Percentiles rank a stretch among this genome's conserved stretches.
Conservation (phyloP, 1,140 invertebrate genomes). For the Bilobella aurantiaca region DNA sequence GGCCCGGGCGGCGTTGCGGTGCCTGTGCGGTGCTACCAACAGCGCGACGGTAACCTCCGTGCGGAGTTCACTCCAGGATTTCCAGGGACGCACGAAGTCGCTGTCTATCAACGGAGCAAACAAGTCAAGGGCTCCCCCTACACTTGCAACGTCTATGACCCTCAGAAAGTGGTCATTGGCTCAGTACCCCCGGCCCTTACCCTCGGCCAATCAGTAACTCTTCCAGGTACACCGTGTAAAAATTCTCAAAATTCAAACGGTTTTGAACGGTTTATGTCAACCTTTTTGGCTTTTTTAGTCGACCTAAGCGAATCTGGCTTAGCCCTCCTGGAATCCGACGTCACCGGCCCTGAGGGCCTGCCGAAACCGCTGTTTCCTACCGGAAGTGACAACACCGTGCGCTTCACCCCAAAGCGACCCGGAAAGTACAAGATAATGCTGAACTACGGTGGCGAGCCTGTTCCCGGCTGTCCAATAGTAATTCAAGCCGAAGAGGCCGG, state of each 20-base stretch:
- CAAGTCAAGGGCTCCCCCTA: slow-evolving; percentile 90
- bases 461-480: slow-evolving; percentile 39
- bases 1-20: slow-evolving; percentile 81
- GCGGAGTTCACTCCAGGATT: slow-evolving; percentile 78
- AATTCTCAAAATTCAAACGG: slow-evolving; percentile 1
- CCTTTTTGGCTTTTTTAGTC: slow-evolving; percentile 48
- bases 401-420: slow-evolving; percentile 73
- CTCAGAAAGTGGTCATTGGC: slow-evolving; percentile 43
- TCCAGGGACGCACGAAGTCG: slow-evolving; percentile 59
- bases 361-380: slow-evolving; percentile 41
- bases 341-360: slow-evolving; percentile 77
- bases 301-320: slow-evolving; percentile 74
- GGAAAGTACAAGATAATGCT: slow-evolving; percentile 82
- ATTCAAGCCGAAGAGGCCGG: slow-evolving; percentile 50
- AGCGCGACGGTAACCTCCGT: slow-evolving; percentile 82
- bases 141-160: slow-evolving; percentile 87
- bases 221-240: slow-evolving; percentile 53
- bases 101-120: slow-evolving; percentile 84
- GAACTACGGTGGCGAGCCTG: slow-evolving; percentile 66
- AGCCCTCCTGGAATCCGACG: slow-evolving; percentile 78
- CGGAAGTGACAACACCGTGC: slow-evolving; percentile 47
- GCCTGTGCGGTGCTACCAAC: slow-evolving; percentile 87
- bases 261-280: background rate
- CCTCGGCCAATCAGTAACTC: slow-evolving; percentile 69
- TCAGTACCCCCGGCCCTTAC: slow-evolving; percentile 48